Evolutionary conservation across 2,113 vertebrate genomes (phyloP).

Genomic region (Bostrychus sinensis): DNA sequence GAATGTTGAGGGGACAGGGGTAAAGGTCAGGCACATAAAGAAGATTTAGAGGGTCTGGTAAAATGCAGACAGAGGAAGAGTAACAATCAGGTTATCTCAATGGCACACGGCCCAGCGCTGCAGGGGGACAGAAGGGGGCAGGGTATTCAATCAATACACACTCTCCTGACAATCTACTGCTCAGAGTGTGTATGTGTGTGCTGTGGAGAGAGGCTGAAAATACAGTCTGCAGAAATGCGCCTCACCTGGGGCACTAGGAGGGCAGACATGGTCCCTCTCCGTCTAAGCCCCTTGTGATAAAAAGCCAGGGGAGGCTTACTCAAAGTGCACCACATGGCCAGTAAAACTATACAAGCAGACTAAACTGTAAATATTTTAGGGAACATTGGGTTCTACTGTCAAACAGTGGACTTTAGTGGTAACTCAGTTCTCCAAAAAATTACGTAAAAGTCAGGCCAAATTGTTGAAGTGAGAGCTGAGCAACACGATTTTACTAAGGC

Average conservation of each 20-base stretch:
- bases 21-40: conserved; percentile 34
- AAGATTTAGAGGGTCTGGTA: conserved; percentile 49
- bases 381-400: not conserved
- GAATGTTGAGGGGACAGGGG: conserved; percentile 21
- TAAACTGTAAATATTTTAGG: conserved; percentile 32
- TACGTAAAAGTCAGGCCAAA: not conserved
- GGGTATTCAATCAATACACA: conserved; percentile 64
- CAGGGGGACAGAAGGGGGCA: conserved; percentile 33
- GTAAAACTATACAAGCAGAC: too few relatives aligned
- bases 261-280: conserved; percentile 15
- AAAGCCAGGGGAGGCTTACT: too few relatives aligned
- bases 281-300: conserved; percentile 12
- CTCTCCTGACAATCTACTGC: conserved; percentile 35
- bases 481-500: too few relatives aligned
- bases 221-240: conserved; percentile 22
- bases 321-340: too few relatives aligned
- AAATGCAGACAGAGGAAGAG: conserved; percentile 30
- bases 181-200: conserved; percentile 7
- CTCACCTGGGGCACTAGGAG: conserved; percentile 20
- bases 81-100: too few relatives aligned
- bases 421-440: not conserved
- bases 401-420: not conserved
- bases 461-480: conserved; percentile 13
- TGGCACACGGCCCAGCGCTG: conserved; percentile 31
- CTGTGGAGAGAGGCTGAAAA: conserved; percentile 31